Base-by-base conservation (phyloP, 2,888 invertebrate genomes). In the Nemapogon koenigi region DNA sequence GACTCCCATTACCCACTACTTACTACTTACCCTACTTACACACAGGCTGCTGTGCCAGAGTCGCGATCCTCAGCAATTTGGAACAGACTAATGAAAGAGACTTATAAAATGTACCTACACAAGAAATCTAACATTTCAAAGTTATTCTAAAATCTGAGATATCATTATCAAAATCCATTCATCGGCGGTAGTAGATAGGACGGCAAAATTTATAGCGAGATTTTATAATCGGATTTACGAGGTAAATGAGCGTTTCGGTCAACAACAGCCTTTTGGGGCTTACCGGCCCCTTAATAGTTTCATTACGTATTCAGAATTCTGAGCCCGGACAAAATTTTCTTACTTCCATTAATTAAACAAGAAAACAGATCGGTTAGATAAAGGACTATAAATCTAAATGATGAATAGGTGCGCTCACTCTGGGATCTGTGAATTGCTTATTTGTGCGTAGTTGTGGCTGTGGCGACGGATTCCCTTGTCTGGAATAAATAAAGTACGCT, bases 351-450 rank as follows among this genome's bases (percentile, higher is more conserved):
- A 71, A 75, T 75, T 75, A 73, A 72, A 71, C 71, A 70, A 62
- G 66, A 69, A 65, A 69, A 62, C 66, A 71, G 69, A 71, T 71
- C 60, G 66, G 57, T 60, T 63, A 68, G 72, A 71, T 73, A 72
- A 67, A 66, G 60, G 65, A 63, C 71, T 57, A 75, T 76, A 75
- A 76, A 75, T 76, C 76, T 73, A 58, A 72, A 72, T 75, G 75
- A 76, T 70, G 67, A 70, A 76, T 75, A 67, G 73, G 63, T 64
- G 55, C 22, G 37, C 37, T 37, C 37, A 37, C 37, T 37, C 37
- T 28, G 11, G 35, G 61, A 71, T 69, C 69, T 69, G 72, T 69
- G 69, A 70, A 71, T 72, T 68, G 62, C 67, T 65, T 69, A 67
- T 55, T 67, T 66, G 63, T 57, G 53, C 18, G 28, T 33, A 19